phyloP scores from a whole-genome alignment of 2,797 vertebrate species.

The Agapornis canus region DNA sequence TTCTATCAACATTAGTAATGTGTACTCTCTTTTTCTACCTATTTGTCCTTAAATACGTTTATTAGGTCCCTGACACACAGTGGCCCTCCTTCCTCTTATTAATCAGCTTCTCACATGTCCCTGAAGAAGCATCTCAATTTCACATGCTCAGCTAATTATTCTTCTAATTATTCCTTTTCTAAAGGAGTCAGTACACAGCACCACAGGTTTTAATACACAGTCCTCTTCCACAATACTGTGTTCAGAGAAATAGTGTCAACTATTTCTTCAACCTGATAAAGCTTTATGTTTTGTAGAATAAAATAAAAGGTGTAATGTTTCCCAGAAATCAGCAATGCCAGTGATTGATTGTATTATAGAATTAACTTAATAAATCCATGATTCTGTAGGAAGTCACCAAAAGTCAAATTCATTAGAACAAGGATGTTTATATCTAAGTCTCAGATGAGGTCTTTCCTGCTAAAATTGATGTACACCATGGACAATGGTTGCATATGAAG shows the following conservation, averaged over 20 bases:
- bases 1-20: conserved; percentile 64
- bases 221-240: not conserved
- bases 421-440: not conserved
- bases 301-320: not conserved
- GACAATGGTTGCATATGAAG: not conserved
- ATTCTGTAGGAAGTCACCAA: not conserved
- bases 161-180: not conserved
- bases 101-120: not conserved
- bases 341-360: not conserved
- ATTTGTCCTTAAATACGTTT: conserved; percentile 57
- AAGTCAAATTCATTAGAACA: not conserved
- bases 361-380: not conserved
- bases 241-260: not conserved
- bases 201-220: not conserved
- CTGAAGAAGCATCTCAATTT: conserved; percentile 32
- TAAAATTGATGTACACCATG: not conserved
- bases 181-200: not conserved
- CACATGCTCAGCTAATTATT: conserved; percentile 48
- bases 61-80: conserved; percentile 33
- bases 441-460: not conserved
- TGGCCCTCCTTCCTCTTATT: not conserved
- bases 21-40: conserved; percentile 58
- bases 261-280: not conserved
- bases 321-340: not conserved
- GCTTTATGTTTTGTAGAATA: not conserved